Evolutionary conservation across 2,113 vertebrate species (phyloP).

Genomic region (Perca fluviatilis): DNA sequence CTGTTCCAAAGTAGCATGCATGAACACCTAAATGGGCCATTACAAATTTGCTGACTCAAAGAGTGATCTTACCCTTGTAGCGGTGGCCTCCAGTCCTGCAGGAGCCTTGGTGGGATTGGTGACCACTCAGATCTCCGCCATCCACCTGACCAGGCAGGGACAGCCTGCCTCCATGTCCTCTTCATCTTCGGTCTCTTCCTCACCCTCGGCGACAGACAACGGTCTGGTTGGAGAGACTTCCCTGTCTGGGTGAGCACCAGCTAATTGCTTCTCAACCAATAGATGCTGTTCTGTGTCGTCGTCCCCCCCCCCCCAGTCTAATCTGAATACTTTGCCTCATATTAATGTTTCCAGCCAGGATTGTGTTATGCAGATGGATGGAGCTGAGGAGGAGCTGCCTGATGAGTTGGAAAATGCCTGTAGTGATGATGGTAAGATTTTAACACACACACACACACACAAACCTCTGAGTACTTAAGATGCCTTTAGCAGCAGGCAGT

Average conservation of each 20-base stretch:
- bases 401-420: constrained; percentile 87
- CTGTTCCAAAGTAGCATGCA: too few relatives aligned
- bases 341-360: constrained; percentile 56
- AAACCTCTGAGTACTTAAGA: not conserved
- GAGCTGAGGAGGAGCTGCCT: constrained; percentile 87
- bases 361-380: constrained; percentile 64
- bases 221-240: constrained; percentile 34
- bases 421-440: constrained; percentile 76
- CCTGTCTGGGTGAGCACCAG: constrained; percentile 69
- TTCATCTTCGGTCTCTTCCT: constrained; percentile 10
- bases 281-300: not conserved
- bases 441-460: not conserved
- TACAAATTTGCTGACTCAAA: not conserved
- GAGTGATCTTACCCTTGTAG: not conserved
- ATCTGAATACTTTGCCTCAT: not conserved
- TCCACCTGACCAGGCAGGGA: constrained; percentile 83
- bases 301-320: not conserved
- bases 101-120: constrained; percentile 79
- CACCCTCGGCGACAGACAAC: constrained; percentile 26
- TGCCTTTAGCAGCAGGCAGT: not conserved
- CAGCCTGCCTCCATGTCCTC: not conserved
- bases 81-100: constrained; percentile 19
- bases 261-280: not conserved
- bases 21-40: not conserved
- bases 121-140: constrained; percentile 86